Base-by-base conservation (phyloP, 2,888 invertebrate genomes). In the Sisyra terminalis region DNA sequence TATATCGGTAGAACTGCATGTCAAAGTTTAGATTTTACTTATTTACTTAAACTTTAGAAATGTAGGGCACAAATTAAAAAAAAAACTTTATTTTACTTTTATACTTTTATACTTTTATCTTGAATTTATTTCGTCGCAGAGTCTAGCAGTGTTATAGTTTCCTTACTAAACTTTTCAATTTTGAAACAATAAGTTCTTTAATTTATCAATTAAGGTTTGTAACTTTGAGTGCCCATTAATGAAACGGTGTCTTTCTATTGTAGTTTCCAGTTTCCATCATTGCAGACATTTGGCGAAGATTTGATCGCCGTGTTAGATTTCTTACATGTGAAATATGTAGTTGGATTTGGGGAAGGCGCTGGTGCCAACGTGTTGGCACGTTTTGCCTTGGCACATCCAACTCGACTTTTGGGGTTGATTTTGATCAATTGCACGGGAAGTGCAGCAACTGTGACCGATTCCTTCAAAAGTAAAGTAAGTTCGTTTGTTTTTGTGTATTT, bases 351-450 rank as follows among this genome's bases (percentile, higher is more conserved):
- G 2, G 89, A 88, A 57, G 89, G 89, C 2, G 88, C 87, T 2
- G 88, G 88, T 1, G 88, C 88, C 46, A 88, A 89, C 62, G 78
- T 87, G 40, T 65, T 87, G 43, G 84, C 86, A 3, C 72, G 89
- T 47, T 88, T 87, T 57, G 88, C 86, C 47, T 69, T 88, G 55
- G 80, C 80, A 13, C 80, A 87, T 61, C 82, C 86, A 1, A 70
- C 79, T 14, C 69, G 87, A 35, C 75, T 78, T 38, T 67, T 87
- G 47, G 89, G 88, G 18, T 71, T 88, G 31, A 75, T 86, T 53
- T 70, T 90, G 47, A 82, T 90, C 52, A 88, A 90, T 67, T 84
- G 85, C 59, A 89, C 89, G 0, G 84, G 80, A 16, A 84, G 86
- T 39, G 82, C 87, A 6, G 84, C 86, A 3, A 83, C 86, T 3